A percentile compares a stretch with the other conserved stretches of the same genome.
Conservation (phyloP, 2,113 vertebrate species). For the Haemorhous mexicanus region DNA sequence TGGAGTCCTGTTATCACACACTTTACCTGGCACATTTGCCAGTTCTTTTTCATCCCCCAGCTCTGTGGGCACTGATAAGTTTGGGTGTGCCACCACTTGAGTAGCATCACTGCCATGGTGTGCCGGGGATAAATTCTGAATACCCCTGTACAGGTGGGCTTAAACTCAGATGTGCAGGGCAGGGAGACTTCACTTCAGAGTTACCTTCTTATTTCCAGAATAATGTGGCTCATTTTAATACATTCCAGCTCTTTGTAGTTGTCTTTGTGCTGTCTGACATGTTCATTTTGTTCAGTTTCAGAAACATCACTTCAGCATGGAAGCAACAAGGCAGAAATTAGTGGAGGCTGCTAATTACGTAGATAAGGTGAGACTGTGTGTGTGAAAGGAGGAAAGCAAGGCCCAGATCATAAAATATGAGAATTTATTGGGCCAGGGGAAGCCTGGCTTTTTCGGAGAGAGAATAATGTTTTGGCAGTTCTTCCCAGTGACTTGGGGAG, state of each 20-base stretch:
- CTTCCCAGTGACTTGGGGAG: neutral
- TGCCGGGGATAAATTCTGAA: neutral
- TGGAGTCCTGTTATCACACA: neutral
- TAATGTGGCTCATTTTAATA: neutral
- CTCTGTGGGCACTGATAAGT: neutral
- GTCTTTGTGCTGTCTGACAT: neutral
- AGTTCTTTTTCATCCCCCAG: neutral
- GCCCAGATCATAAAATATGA: neutral
- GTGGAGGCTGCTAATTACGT: conserved; percentile 91
- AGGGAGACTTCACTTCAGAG: neutral
- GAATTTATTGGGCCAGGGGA: neutral
- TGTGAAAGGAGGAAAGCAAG: neutral
- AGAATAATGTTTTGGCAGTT: neutral
- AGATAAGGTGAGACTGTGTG: conserved; percentile 86
- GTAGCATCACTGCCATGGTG: neutral
- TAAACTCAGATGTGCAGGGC: neutral
- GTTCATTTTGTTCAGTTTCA: conserved; percentile 79
- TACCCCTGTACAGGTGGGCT: accelerated
- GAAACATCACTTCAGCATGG: conserved; percentile 75
- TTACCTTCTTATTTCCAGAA: neutral
- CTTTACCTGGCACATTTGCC: neutral
- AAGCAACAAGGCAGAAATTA: conserved; percentile 83
- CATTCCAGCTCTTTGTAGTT: neutral
- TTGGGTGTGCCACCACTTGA: neutral
- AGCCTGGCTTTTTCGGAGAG: neutral